Percentiles rank a stretch among this genome's conserved stretches.
Evolutionary conservation across 35 echinoderm and acorn worm genomes (phyloP).

Genomic region (Hemicentrotus pulcherrimus): DNA sequence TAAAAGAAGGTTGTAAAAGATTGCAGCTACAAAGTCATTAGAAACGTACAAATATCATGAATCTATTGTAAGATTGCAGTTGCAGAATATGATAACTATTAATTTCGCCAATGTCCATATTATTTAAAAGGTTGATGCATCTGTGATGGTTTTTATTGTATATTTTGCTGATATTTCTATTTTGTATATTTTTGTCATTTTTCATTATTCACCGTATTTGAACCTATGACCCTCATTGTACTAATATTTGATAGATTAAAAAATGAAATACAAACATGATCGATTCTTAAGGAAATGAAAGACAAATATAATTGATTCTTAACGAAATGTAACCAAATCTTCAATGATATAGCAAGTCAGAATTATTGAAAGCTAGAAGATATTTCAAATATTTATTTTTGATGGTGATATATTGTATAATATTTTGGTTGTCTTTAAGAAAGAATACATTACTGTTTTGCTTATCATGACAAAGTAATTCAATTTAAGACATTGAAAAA

Average conservation of each 20-base stretch:
- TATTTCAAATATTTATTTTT: background rate
- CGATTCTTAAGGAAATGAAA: background rate
- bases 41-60: background rate
- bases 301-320: background rate
- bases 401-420: background rate
- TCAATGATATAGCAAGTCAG: background rate
- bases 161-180: background rate
- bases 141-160: background rate
- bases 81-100: background rate
- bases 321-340: background rate
- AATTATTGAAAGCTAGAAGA: background rate
- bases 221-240: no score
- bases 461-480: background rate
- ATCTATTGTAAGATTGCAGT: background rate
- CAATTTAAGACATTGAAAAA: no score
- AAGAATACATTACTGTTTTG: background rate
- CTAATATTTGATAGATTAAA: no score
- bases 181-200: background rate
- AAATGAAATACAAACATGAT: no score
- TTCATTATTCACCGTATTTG: background rate
- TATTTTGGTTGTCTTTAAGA: background rate
- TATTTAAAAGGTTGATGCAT: background rate
- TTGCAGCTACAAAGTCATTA: background rate
- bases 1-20: no score
- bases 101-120: background rate